Percentiles rank a stretch among this genome's conserved stretches.
phyloP scores from a whole-genome alignment of 2,797 vertebrate genomes.

The Sebastes glaucus region DNA sequence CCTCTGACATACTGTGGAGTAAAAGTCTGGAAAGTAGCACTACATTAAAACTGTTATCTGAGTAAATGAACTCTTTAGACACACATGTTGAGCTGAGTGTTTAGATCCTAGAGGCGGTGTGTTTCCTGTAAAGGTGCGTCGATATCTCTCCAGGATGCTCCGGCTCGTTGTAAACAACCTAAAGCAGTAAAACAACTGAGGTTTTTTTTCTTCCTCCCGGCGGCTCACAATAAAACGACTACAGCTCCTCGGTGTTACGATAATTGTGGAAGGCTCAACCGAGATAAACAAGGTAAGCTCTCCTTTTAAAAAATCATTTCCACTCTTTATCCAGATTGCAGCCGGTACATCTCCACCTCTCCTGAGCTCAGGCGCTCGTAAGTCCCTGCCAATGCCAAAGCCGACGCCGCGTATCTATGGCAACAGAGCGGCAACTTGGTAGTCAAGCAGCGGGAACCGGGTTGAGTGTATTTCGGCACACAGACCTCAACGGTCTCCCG shows the following conservation, averaged over 20 bases:
- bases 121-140: conserved; percentile 28
- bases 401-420: conserved; percentile 68
- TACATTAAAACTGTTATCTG: not conserved
- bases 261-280: conserved; percentile 42
- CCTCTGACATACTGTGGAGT: not conserved
- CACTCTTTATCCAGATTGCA: conserved; percentile 53
- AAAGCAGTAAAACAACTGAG: not conserved
- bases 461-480: conserved; percentile 57
- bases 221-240: not conserved
- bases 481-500: conserved; percentile 46
- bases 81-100: conserved; percentile 7
- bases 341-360: conserved; percentile 46
- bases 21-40: not conserved
- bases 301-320: conserved; percentile 5
- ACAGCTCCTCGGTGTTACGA: not conserved
- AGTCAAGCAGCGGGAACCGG: conserved; percentile 63
- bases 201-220: not conserved
- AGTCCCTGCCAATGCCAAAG: conserved; percentile 54
- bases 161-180: conserved; percentile 41
- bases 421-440: conserved; percentile 69
- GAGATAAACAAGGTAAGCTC: conserved; percentile 38
- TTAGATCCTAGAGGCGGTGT: not conserved
- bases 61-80: not conserved
- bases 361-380: conserved; percentile 37
- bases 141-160: conserved; percentile 24